Evolutionary conservation across 2,113 vertebrate genomes (phyloP).

Genomic region (Platycercus adscitus): DNA sequence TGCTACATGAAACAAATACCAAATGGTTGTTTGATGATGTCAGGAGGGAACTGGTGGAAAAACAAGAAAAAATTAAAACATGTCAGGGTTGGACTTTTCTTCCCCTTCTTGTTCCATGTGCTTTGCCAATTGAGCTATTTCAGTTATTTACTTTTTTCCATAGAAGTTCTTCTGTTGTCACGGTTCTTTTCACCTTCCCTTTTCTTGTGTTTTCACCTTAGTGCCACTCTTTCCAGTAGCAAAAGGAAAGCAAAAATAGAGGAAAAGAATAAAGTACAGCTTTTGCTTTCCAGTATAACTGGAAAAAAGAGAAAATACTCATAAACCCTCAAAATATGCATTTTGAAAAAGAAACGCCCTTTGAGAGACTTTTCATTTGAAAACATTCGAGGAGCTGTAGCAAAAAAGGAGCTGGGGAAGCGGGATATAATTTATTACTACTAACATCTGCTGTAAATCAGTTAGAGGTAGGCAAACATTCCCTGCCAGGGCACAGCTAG

Average conservation of each 20-base stretch:
- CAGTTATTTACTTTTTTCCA: constrained; percentile 16
- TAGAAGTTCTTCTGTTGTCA: constrained; percentile 19
- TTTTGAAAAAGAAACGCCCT: neutral
- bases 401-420: neutral
- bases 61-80: constrained; percentile 53
- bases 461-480: constrained; percentile 65
- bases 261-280: neutral
- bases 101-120: neutral
- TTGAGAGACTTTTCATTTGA: constrained; percentile 65
- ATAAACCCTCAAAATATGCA: neutral
- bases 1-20: constrained; percentile 15
- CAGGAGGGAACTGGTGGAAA: constrained; percentile 30
- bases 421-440: constrained; percentile 61
- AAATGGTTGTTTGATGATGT: constrained; percentile 35
- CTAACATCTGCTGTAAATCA: constrained; percentile 68
- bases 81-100: neutral
- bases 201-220: neutral
- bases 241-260: neutral
- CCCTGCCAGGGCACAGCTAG: constrained; percentile 38
- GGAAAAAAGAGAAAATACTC: neutral
- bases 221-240: neutral
- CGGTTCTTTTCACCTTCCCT: neutral
- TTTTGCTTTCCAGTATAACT: neutral
- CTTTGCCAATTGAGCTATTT: constrained; percentile 52
- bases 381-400: neutral